Conservation (phyloP, 2,797 vertebrate genomes). For the Pithecia hirsuta region DNA sequence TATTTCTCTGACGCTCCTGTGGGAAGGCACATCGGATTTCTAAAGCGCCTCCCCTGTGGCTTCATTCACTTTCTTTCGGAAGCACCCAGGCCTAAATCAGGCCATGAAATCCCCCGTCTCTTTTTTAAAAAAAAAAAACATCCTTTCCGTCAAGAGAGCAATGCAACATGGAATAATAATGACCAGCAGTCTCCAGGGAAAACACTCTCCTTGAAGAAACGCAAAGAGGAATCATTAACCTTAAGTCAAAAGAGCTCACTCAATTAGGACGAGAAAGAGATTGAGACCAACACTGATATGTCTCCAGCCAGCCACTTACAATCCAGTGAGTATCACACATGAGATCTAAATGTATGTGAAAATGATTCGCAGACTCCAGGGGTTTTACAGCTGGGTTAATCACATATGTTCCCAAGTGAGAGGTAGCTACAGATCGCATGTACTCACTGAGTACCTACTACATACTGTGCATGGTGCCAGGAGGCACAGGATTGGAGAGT, state of each 20-base stretch:
- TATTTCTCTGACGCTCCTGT: not conserved
- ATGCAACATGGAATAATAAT: not conserved
- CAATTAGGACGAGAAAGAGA: not conserved
- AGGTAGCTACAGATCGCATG: rapidly evolving
- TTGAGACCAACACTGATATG: rapidly evolving
- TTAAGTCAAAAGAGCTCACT: not conserved
- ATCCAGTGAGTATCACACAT: not conserved
- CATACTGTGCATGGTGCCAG: rapidly evolving
- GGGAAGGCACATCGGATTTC: not conserved
- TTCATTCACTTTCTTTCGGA: not conserved
- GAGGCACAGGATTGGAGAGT: not conserved
- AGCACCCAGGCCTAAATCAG: conserved; percentile 10
- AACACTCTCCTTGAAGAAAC: not conserved
- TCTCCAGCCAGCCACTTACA: not conserved
- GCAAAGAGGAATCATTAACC: not conserved
- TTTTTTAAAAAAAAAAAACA: not conserved
- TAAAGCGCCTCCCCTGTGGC: not conserved
- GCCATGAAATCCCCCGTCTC: conserved; percentile 4
- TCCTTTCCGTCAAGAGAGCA: not conserved
- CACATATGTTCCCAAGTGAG: not conserved
- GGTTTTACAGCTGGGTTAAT: not conserved
- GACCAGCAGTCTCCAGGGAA: not conserved
- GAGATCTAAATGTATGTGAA: not conserved
- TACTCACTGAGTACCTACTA: not conserved
- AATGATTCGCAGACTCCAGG: rapidly evolving